Base-by-base conservation (phyloP, 1,140 invertebrate genomes). In the Calephelis virginiensis region DNA sequence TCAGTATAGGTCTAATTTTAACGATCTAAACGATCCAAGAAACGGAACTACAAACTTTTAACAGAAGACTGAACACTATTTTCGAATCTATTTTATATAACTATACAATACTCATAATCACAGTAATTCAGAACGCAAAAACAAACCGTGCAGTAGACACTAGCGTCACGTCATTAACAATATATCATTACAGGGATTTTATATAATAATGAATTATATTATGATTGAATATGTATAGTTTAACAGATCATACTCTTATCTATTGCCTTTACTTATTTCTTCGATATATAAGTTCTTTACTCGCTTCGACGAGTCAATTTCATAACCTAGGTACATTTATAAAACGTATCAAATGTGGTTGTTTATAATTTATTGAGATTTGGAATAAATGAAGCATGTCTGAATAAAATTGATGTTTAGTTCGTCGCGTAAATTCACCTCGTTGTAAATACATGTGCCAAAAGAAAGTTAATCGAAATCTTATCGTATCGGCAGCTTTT, bases 151-250 rank as follows among this genome's bases (percentile, higher is more conserved):
- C 76, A 75, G 75, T 85, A 82, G 77, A 74, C 83, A 85, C 75
- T 86, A 88, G 84, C 79, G 80, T 86, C 83, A 85, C 84, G 76
- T 89, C 86, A 88, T 80, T 83, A 85, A 89, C 89, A 91, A 89
- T 89, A 91, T 89, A 85, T 89, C 83, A 87, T 89, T 91, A 91
- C 89, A 91, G 89, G 89, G 89, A 91, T 91, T 91, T 91, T 89
- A 87, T 89, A 91, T 87, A 85, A 86, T 82, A 89, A 87, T 78
- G 77, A 87, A 83, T 83, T 86, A 76, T 82, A 81, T 82, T 64
- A 56, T 56, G 77, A 84, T 85, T 87, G 80, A 84, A 85, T 88
- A 86, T 83, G 80, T 89, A 87, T 64, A 87, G 80, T 87, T 89
- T 88, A 83, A 83, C 81, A 80, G 77, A 85, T 76, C 75, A 75